Evolutionary conservation across 2,113 vertebrate species (phyloP), one percentile per base, ranked within the genome.

Genomic region (Aegypius monachus): DNA sequence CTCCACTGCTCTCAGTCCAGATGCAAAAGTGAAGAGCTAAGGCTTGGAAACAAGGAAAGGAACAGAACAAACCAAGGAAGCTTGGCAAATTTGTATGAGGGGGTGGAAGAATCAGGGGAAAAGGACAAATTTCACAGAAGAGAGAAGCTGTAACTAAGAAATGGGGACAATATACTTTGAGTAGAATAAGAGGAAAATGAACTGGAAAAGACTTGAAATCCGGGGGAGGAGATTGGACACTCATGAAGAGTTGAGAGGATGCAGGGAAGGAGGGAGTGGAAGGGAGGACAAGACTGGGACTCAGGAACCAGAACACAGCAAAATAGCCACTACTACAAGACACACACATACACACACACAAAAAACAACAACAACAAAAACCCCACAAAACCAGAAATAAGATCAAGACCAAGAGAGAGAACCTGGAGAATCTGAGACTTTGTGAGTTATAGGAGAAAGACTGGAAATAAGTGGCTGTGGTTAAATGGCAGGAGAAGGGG

Each of bases 91-190:
- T 80, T 68, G 14, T 52, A 65, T 62, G 34, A 91, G 47, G 58
- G 81, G 85, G 91, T 73, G 45, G 52, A 94, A 87, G 86, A 91
- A 91, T 3, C 52, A 83, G 68, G 26, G 45, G n/a, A 50, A 95
- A 96, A 96, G 80, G 89, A 75, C 53, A 85, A 94, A 94, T 86
- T 92, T 63, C 65, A n/a, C 86, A 61, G 58, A 72, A 55, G 70
- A 84, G 7, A 70, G 42, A 63, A 86, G 27, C 31, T 88, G 47
- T 48, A 92, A 55, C 61, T 86, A 61, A 80, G 81, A 91, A 80
- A 90, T 50, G 21, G 6, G 16, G 42, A 62, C 47, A 79, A 83
- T 29, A 65, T 9, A 85, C n/a, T 31, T 52, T 4, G 27, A 78
- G 36, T 15, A 78, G 55, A 92, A 17, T 38, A 90, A 71, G 19